phyloP scores from a whole-genome alignment of 2,888 invertebrate species.

The Nomada ferruginata region DNA sequence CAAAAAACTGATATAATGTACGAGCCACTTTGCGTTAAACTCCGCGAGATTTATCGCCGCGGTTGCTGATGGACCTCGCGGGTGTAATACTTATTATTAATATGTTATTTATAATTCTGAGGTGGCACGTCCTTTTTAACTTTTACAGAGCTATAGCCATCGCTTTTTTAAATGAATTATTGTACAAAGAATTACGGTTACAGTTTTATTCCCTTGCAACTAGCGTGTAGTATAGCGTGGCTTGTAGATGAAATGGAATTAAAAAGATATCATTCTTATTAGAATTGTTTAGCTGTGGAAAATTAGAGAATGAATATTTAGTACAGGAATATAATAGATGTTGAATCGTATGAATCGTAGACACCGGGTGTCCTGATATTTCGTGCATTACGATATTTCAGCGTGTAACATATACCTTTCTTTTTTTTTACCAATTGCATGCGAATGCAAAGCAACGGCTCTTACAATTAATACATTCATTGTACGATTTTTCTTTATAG shows the following conservation, averaged over 20 bases:
- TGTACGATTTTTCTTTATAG: not conserved
- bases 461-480: slow-evolving; percentile 11
- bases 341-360: not conserved
- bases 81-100: no score
- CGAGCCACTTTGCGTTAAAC: not conserved
- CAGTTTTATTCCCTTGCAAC: no score
- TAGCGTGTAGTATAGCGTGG: not conserved
- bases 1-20: not conserved
- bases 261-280: not conserved
- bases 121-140: no score
- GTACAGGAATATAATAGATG: no score
- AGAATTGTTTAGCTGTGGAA: no score
- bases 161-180: not conserved
- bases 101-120: no score
- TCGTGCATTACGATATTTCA: not conserved
- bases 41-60: not conserved
- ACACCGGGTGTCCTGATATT: not conserved
- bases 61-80: no score
- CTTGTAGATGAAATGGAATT: not conserved
- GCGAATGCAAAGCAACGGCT: slow-evolving; percentile 5
- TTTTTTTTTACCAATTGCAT: not conserved
- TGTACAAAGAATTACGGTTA: no score
- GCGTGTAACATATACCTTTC: slow-evolving; percentile 6
- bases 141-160: no score
- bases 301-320: no score